These are phyloP conservation scores for Chauna torquata DNA, from an alignment of 2,113 vertebrate genomes.

Conservation along the genomic window DNA sequence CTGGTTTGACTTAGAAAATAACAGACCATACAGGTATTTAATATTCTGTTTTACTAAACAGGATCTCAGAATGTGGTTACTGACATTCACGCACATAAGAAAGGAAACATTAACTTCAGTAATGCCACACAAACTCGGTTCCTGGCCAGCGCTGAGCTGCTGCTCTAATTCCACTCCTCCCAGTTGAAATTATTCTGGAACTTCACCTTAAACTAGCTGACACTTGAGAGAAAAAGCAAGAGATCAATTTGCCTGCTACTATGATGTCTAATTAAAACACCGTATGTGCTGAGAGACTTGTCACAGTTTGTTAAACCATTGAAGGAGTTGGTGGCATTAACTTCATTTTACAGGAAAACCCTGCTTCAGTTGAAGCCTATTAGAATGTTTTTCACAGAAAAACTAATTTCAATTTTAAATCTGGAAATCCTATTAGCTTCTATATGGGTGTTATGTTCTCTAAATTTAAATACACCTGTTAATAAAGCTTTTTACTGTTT, in stretches of 20 bases:
- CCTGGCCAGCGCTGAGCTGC: not conserved
- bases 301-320: conserved; percentile 24
- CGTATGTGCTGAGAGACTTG: not conserved
- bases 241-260: conserved; percentile 21
- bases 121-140: not conserved
- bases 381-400: not conserved
- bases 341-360: conserved; percentile 7
- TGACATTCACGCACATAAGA: not conserved
- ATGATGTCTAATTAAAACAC: conserved; percentile 47
- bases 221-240: conserved; percentile 20
- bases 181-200: not conserved
- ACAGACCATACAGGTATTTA: not conserved
- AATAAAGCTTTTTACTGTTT: not conserved
- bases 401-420: not conserved
- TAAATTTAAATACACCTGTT: not conserved
- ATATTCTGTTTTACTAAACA: not conserved
- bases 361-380: not conserved
- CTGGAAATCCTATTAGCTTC: not conserved
- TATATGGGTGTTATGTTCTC: not conserved
- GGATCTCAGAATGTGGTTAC: not conserved
- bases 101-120: not conserved
- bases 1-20: not conserved
- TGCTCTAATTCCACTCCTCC: not conserved
- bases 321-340: conserved; percentile 23
- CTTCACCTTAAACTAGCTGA: conserved; percentile 2